phyloP scores from a whole-genome alignment of 2,113 vertebrate genomes.

The Neodontobutis hainanensis region DNA sequence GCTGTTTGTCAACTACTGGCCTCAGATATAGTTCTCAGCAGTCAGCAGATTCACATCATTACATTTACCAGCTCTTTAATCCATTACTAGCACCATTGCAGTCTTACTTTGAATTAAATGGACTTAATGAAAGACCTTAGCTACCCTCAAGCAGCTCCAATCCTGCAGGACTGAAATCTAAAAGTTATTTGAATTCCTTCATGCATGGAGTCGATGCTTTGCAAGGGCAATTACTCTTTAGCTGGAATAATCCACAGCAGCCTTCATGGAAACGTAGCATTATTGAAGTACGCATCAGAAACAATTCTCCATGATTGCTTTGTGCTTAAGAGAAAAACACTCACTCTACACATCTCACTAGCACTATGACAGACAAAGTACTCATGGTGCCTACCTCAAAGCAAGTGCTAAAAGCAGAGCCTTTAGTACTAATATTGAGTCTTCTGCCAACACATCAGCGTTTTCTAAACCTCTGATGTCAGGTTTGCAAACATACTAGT shows the following conservation, averaged over 20 bases:
- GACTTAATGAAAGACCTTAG: slow-evolving; percentile 63
- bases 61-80: slow-evolving; percentile 67
- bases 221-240: slow-evolving; percentile 61
- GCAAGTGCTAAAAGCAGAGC: slow-evolving; percentile 29
- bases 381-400: slow-evolving; percentile 36
- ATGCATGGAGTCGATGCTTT: slow-evolving; percentile 64
- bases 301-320: slow-evolving; percentile 38
- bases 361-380: slow-evolving; percentile 29
- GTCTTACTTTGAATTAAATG: slow-evolving; percentile 69
- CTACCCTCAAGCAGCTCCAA: slow-evolving; percentile 51
- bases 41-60: slow-evolving; percentile 69
- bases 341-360: slow-evolving; percentile 42
- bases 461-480: slow-evolving; percentile 48
- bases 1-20: slow-evolving; percentile 36
- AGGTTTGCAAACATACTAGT: slow-evolving; percentile 52
- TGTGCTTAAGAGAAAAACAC: slow-evolving; percentile 22
- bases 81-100: slow-evolving; percentile 64
- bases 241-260: slow-evolving; percentile 65
- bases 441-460: slow-evolving; percentile 46
- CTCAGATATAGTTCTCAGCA: slow-evolving; percentile 28
- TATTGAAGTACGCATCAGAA: slow-evolving; percentile 49
- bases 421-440: slow-evolving; percentile 44
- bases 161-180: slow-evolving; percentile 56
- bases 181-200: slow-evolving; percentile 69
- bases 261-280: slow-evolving; percentile 33